These are phyloP conservation scores for Hypena proboscidalis DNA, from an alignment of 2,888 invertebrate species.

Conservation along the genomic window DNA sequence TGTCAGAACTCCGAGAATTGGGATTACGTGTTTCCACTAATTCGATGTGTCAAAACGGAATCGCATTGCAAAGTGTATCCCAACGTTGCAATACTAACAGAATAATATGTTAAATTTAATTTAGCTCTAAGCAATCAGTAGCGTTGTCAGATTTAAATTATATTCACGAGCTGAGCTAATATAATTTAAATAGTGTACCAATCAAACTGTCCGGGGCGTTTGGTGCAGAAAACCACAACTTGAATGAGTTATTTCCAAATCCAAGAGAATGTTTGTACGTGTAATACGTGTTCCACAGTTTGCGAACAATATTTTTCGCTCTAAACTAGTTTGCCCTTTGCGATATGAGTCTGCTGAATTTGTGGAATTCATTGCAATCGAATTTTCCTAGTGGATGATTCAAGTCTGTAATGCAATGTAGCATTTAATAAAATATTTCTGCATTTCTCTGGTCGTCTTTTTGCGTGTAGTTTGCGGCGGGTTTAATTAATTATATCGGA, in stretches of 20 bases:
- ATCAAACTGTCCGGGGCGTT: conserved; percentile 16
- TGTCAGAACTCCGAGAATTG: neutral
- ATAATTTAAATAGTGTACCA: conserved; percentile 8
- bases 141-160: conserved; percentile 11
- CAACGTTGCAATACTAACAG: neutral
- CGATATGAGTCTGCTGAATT: neutral
- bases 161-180: conserved; percentile 2
- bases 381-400: conserved; percentile 1
- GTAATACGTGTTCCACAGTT: conserved; percentile 13
- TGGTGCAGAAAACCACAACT: conserved; percentile 23
- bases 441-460: neutral
- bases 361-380: neutral
- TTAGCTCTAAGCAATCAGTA: neutral
- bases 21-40: neutral
- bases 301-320: conserved; percentile 2
- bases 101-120: conserved; percentile 3
- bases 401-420: neutral
- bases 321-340: neutral
- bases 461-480: neutral
- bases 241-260: conserved; percentile 30
- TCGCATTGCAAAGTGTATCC: neutral
- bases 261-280: conserved; percentile 21
- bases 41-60: conserved; percentile 3
- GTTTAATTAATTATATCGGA: too few relatives aligned
- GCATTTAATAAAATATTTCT: neutral